Evolutionary conservation across 1,140 invertebrate species (phyloP), one percentile per base, ranked within the genome.

Genomic region (Drosophila saltans): DNA sequence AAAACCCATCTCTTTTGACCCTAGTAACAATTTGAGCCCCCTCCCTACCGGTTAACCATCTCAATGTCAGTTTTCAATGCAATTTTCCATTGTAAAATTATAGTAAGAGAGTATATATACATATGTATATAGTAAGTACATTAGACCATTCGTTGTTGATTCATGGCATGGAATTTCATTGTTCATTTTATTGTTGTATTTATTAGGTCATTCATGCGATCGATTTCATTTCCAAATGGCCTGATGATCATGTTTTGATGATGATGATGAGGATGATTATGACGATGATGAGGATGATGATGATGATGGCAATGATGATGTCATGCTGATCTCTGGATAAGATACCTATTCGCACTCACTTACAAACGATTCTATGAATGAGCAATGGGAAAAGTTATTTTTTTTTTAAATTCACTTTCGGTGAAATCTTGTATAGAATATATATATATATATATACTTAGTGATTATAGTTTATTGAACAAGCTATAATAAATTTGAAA

Each of bases 161-260:
- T 83, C 81, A 83, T 71, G 58, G 64, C 69, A 57, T 68, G 45
- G 45, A 21, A 28, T 41, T 62, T 62, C 59, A 56, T 52, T 48
- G 68, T 62, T 63, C 59, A 66, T 62, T 69, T 60, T 56, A 71
- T 85, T 85, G 82, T 78, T 69, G 71, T 67, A 64, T 77, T 86
- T 89, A 86, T 86, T 86, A 86, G 83, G 77, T 86, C 83, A 86
- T 83, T 88, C 83, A 88, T 86, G 83, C 84, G 84, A 89, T 86
- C 76, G 83, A 86, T 86, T 86, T 86, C 84, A 84, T 75, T 36
- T 84, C 80, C 79, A 66, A 82, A 61, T 55, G 43, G 61, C 39
- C 45, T 10, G 45, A 48, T 26, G 45, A 24, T 48, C 21, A 16
- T 48, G n/a, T 24, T 16, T 16, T 24, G 45, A 52, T 52, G 41